Percentiles rank a stretch among this genome's conserved stretches.
phyloP scores from a whole-genome alignment of 2,888 invertebrate genomes.

The Dolichopus griseipennis region DNA sequence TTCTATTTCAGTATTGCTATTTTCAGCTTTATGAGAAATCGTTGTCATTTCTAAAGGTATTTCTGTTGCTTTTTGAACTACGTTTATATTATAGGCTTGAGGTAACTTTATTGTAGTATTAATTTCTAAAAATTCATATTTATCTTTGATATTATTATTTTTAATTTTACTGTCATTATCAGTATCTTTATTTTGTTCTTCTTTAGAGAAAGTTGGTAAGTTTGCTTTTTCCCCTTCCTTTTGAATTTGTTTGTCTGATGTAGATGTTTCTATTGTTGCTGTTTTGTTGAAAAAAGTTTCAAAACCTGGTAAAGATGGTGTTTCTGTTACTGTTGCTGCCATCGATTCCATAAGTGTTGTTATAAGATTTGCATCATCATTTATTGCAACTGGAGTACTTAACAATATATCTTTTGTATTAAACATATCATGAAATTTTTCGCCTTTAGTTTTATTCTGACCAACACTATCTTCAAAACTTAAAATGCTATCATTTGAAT shows the following conservation, averaged over 20 bases:
- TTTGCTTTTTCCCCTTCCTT: not conserved
- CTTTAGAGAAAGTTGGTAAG: not conserved
- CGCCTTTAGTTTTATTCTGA: not conserved
- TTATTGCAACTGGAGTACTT: slow-evolving; percentile 2
- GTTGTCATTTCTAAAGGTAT: not conserved
- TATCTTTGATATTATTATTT: not conserved
- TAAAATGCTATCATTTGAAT: not conserved
- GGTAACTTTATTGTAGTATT: not conserved
- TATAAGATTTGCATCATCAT: slow-evolving; percentile 11
- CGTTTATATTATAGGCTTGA: not conserved
- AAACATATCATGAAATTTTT: not conserved
- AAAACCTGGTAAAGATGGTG: not conserved
- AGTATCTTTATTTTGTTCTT: not conserved
- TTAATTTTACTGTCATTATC: not conserved
- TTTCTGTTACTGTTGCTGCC: not conserved
- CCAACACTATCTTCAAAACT: not conserved
- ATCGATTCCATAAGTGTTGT: slow-evolving; percentile 8
- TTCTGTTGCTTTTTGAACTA: not conserved
- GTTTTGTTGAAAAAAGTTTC: not conserved
- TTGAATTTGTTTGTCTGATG: not conserved
- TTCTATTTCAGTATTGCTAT: not conserved
- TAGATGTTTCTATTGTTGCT: not conserved
- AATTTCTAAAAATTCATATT: not conserved
- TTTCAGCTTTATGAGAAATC: not conserved
- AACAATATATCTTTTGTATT: slow-evolving; percentile 5